Conservation (phyloP, 2,113 vertebrate genomes). For the Oryzias melastigma region DNA sequence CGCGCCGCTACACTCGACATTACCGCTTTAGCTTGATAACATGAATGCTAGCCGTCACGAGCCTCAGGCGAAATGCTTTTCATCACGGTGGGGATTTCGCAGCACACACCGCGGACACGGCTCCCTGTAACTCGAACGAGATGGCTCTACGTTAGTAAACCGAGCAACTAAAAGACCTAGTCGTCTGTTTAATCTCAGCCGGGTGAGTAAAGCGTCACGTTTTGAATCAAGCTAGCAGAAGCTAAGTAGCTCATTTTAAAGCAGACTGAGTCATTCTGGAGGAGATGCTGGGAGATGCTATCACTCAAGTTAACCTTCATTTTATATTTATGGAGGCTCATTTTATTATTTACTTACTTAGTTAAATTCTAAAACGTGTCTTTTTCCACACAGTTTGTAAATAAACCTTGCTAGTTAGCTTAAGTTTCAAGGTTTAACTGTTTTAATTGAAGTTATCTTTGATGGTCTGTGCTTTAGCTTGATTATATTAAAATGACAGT, state of each 20-base stretch:
- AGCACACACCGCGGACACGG: conserved; percentile 11
- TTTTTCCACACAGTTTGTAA: background rate
- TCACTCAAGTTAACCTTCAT: background rate
- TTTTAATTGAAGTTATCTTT: too few species aligned
- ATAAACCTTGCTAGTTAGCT: too few species aligned
- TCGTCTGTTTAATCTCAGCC: conserved; percentile 21
- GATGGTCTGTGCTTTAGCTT: too few species aligned
- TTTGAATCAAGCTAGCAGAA: conserved; percentile 5
- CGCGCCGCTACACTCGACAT: conserved; percentile 42
- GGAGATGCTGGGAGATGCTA: background rate
- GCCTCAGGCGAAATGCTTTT: conserved; percentile 59
- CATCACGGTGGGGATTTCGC: conserved; percentile 19
- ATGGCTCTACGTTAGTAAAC: conserved; percentile 43
- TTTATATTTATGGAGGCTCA: background rate
- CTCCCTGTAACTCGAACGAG: conserved; percentile 13
- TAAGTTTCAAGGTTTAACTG: too few species aligned
- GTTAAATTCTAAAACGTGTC: background rate
- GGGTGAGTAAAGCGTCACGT: conserved; percentile 55
- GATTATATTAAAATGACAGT: too few species aligned
- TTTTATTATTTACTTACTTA: too few species aligned
- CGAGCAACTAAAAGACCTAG: background rate
- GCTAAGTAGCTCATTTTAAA: conserved; percentile 32
- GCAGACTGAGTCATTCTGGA: conserved; percentile 12
- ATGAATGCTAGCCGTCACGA: conserved; percentile 38
- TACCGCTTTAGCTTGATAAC: conserved; percentile 47